phyloP scores from a whole-genome alignment of 2,113 vertebrate genomes.

The Tragelaphus imberbis region DNA sequence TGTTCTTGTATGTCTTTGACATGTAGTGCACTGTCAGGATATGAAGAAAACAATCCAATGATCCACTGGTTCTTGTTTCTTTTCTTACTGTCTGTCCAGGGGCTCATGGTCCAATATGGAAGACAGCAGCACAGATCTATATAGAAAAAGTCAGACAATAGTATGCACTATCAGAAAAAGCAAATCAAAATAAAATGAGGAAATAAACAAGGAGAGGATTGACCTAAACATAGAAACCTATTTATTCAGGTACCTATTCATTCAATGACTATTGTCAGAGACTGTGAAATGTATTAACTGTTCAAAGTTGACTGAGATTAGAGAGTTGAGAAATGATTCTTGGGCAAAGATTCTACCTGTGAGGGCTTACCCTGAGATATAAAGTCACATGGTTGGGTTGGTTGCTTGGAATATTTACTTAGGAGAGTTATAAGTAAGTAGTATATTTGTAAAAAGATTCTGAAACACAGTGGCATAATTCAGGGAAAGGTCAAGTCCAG shows the following conservation, averaged over 20 bases:
- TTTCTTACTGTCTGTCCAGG: background rate
- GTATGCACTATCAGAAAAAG: background rate
- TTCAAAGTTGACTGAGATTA: background rate
- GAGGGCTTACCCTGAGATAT: background rate
- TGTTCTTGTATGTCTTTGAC: background rate
- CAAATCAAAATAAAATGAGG: background rate
- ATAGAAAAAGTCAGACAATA: background rate
- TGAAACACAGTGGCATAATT: background rate
- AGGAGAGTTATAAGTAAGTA: background rate
- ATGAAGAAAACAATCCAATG: background rate
- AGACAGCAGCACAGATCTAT: background rate
- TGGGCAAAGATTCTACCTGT: background rate
- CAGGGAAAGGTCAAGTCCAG: background rate
- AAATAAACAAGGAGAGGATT: background rate
- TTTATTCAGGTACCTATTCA: background rate
- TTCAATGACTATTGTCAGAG: background rate
- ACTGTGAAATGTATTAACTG: background rate
- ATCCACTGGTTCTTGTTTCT: background rate
- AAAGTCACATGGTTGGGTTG: background rate
- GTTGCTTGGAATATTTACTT: background rate
- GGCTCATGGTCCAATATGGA: background rate
- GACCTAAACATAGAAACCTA: background rate
- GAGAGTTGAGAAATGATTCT: background rate
- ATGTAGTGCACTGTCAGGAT: background rate
- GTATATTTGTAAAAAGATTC: background rate